Base-by-base conservation (phyloP, 2,888 invertebrate genomes). In the Sylvicola cinctus region DNA sequence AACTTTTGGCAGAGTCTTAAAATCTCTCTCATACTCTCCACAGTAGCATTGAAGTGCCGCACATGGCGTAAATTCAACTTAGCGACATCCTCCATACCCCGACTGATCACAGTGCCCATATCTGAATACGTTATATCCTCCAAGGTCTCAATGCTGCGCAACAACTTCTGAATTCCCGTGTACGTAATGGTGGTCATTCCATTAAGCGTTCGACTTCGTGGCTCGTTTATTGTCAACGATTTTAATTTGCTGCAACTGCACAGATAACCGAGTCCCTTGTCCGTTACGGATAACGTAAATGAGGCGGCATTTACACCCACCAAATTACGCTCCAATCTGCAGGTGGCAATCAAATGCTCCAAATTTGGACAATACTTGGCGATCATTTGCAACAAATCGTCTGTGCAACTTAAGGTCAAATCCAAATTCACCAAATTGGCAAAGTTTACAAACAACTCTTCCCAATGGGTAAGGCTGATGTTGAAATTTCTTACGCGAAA, bases 81-180 rank as follows among this genome's bases (percentile, higher is more conserved):
- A 20, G 36, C 29, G 4, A 39, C n/a, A 26, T 35, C 13, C 5
- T 38, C 34, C 25, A 42, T 29, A 14, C 37, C 41, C 29, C 38
- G 36, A 2, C 35, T 23, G 2, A 42, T 37, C 1, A 41, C 41
- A 12, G 39, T 36, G 17, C 41, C 42, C 8, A 42, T 16, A 36
- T 42, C 42, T 2, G 41, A 35, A 25, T 42, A 42, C 8, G 41
- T 38, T 11, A 42, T 40, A 33, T 42, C 41, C 29, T 42, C 41
- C 14, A 42, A 26, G 2, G 41, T 42, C 33, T 30, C 15, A 4
- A 42, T 36, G 31, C 38, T 32, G 8, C 33, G 29, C 11, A 42
- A 27, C 27, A 42, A 27, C n/a, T 36, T 27, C n/a, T 41, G 32
- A 11, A 42, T 26, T 11, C 42, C 41, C 5, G 31, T 29, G 12